phyloP scores from a whole-genome alignment of 2,113 vertebrate genomes.

The Recurvirostra avosetta region DNA sequence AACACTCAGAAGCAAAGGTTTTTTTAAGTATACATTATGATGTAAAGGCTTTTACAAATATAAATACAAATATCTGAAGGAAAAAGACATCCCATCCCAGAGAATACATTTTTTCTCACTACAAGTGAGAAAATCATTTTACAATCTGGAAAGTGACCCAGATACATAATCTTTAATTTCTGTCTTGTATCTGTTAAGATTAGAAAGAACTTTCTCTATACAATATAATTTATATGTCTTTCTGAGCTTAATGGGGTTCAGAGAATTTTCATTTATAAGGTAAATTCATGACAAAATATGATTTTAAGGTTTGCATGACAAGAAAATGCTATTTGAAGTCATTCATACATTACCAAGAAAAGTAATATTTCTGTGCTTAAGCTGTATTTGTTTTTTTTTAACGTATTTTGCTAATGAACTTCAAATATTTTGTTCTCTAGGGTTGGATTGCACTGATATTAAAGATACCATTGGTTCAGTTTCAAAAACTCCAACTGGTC shows the following conservation, averaged over 20 bases:
- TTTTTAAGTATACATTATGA: neutral
- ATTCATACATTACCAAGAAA: neutral
- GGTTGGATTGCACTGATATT: constrained; percentile 89
- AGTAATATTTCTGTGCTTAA: neutral
- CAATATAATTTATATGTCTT: neutral
- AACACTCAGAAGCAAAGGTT: neutral
- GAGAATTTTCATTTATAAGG: neutral
- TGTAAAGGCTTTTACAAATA: neutral
- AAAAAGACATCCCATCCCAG: neutral
- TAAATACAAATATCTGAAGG: neutral
- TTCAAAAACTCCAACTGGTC: constrained; percentile 91
- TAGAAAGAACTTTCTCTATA: neutral
- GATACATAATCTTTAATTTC: neutral
- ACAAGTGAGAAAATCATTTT: neutral
- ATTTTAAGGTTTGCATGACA: neutral
- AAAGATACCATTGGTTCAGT: constrained; percentile 83
- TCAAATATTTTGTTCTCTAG: constrained; percentile 62
- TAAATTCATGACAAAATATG: neutral
- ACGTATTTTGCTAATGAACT: neutral
- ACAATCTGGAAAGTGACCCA: neutral
- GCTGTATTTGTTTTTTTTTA: neutral
- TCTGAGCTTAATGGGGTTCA: neutral
- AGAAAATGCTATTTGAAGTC: neutral
- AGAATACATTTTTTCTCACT: neutral
- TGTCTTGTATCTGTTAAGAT: neutral